A percentile compares a stretch with the other conserved stretches of the same genome.
Evolutionary conservation across 2,113 vertebrate species (phyloP).

Genomic region (Camelus bactrianus): DNA sequence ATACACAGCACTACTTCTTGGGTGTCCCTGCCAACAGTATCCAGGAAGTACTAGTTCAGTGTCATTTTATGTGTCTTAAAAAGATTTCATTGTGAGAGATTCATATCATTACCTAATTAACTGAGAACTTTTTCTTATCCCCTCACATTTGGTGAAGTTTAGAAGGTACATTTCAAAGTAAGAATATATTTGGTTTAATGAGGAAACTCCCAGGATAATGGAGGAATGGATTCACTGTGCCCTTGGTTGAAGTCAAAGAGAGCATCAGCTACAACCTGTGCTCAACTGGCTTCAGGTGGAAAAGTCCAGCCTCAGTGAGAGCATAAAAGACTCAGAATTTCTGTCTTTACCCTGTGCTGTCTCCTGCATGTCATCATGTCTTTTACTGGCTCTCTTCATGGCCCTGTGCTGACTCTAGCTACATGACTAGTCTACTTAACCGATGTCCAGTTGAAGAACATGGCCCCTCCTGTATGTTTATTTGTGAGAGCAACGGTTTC

Average conservation of each 20-base stretch:
- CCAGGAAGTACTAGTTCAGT: conserved; percentile 90
- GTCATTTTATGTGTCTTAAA: background rate
- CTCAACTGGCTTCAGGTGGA: background rate
- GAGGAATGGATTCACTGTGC: background rate
- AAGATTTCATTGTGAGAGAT: background rate
- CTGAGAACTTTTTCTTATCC: background rate
- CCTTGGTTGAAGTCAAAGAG: background rate
- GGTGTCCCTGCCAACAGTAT: conserved; percentile 98
- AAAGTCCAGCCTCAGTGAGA: background rate
- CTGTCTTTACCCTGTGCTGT: background rate
- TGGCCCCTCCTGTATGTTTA: background rate
- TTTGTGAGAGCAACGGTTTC: background rate
- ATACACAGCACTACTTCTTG: conserved; percentile 97
- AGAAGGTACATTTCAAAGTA: background rate
- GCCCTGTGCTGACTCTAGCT: background rate
- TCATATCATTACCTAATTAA: background rate
- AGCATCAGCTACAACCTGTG: background rate
- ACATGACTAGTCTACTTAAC: background rate
- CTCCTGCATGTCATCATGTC: background rate
- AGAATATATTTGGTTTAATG: background rate
- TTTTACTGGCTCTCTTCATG: background rate
- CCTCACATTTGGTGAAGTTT: background rate
- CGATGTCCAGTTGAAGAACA: background rate
- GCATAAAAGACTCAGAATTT: background rate
- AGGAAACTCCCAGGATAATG: background rate